These are phyloP conservation scores for Leucoraja erinaceus DNA, from an alignment of 2,113 vertebrate genomes.

Conservation along the genomic window DNA sequence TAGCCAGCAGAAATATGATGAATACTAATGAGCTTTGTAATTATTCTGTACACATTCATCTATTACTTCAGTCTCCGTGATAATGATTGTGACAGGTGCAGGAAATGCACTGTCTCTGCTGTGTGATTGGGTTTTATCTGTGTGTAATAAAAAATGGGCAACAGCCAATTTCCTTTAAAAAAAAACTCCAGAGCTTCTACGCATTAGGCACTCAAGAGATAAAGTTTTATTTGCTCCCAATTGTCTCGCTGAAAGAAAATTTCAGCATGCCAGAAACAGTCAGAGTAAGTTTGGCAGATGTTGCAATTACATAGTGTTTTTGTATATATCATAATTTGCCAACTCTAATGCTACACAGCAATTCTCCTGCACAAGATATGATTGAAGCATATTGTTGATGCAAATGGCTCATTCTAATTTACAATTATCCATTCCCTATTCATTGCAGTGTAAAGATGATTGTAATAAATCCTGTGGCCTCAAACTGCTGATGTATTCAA, in stretches of 20 bases:
- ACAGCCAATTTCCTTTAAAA: not conserved
- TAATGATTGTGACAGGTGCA: not conserved
- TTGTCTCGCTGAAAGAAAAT: not conserved
- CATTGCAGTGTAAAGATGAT: not conserved
- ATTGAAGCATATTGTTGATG: not conserved
- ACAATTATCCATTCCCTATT: not conserved
- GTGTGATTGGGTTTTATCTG: constrained; percentile 3
- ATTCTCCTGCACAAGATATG: not conserved
- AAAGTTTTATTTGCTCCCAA: not conserved
- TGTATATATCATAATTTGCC: constrained; percentile 10
- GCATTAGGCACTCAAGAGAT: not conserved
- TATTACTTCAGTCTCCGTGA: not conserved
- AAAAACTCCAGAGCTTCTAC: not conserved
- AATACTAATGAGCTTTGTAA: not conserved
- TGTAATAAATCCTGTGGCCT: not conserved
- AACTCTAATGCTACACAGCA: not conserved
- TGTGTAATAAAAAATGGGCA: not conserved
- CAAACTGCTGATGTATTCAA: constrained; percentile 5
- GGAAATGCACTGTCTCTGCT: not conserved
- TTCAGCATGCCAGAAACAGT: not conserved
- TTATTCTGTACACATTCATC: not conserved
- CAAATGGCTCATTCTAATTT: not conserved
- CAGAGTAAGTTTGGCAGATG: constrained; percentile 1
- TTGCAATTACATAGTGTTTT: constrained; percentile 28
- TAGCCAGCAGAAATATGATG: not conserved